Conservation (phyloP, 2,113 vertebrate genomes). For the Xiphias gladius region DNA sequence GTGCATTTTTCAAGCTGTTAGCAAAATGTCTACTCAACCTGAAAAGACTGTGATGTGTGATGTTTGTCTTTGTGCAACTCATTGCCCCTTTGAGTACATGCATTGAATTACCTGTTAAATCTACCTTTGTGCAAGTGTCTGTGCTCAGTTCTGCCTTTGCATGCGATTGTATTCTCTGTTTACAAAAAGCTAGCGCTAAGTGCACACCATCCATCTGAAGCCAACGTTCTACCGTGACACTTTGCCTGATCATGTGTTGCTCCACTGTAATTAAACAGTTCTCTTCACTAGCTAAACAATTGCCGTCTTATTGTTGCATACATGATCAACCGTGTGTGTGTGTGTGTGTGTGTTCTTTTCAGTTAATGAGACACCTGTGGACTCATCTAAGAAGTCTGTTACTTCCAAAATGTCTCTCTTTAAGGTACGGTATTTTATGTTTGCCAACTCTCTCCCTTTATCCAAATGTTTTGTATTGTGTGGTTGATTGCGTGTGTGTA, state of each 20-base stretch:
- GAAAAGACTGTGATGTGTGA: neutral
- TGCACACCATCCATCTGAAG: neutral
- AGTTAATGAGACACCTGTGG: constrained; percentile 73
- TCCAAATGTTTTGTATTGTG: constrained; percentile 9
- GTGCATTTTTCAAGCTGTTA: constrained; percentile 6
- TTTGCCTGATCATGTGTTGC: neutral
- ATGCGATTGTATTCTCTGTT: neutral
- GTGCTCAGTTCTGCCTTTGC: neutral
- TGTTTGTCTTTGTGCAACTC: neutral
- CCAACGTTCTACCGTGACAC: neutral
- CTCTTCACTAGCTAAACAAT: neutral
- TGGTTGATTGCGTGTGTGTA: neutral
- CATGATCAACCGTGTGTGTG: neutral
- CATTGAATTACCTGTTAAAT: neutral
- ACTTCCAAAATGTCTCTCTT: constrained; percentile 71
- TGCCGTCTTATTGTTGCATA: constrained; percentile 3
- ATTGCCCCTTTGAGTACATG: neutral
- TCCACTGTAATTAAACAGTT: constrained; percentile 7
- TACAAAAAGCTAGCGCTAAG: neutral
- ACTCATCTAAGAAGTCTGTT: constrained; percentile 55
- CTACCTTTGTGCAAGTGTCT: neutral
- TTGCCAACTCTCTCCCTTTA: neutral
- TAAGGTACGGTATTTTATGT: constrained; percentile 73
- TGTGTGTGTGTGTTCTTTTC: constrained; percentile 44
- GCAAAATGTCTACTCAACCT: constrained; percentile 23